These are phyloP conservation scores for Spilosoma lubricipeda DNA, from an alignment of 2,888 invertebrate species.

Conservation along the genomic window DNA sequence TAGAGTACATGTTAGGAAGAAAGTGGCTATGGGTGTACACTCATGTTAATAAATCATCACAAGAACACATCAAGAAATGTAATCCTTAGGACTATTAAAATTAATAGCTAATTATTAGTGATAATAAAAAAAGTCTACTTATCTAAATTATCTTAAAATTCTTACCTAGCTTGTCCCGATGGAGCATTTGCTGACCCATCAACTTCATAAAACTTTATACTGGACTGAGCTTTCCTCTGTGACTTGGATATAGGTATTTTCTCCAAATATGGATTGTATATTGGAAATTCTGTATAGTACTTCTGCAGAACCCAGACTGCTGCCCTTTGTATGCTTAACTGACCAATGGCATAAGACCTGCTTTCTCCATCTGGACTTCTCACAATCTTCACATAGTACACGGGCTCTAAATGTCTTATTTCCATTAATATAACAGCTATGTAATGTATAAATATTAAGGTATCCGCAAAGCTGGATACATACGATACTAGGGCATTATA, in stretches of 20 bases:
- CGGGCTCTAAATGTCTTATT: conserved; percentile 95
- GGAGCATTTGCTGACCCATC: conserved; percentile 92
- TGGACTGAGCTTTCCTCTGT: conserved; percentile 91
- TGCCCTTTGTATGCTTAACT: conserved; percentile 97
- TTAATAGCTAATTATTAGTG: too few species aligned
- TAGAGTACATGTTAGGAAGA: too few species aligned
- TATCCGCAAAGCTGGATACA: conserved; percentile 97
- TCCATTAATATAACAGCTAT: conserved; percentile 97
- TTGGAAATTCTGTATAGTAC: conserved; percentile 98
- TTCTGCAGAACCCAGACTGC: conserved; percentile 97
- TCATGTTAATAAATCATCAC: too few species aligned
- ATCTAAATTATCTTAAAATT: conserved; percentile 10
- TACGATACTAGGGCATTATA: conserved; percentile 96
- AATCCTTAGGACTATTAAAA: too few species aligned
- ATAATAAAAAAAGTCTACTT: too few species aligned
- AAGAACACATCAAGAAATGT: too few species aligned
- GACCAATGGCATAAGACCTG: conserved; percentile 94
- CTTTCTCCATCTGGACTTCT: conserved; percentile 98
- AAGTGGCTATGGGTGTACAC: too few species aligned
- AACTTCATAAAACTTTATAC: conserved; percentile 99
- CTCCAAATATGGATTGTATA: conserved; percentile 98
- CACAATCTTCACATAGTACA: conserved; percentile 95
- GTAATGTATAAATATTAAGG: conserved; percentile 97
- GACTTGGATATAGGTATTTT: conserved; percentile 95
- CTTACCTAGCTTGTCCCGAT: conserved; percentile 89